A percentile compares a stretch with the other conserved stretches of the same genome.
phyloP scores from a whole-genome alignment of 2,113 vertebrate genomes.

The Hassar affinis region DNA sequence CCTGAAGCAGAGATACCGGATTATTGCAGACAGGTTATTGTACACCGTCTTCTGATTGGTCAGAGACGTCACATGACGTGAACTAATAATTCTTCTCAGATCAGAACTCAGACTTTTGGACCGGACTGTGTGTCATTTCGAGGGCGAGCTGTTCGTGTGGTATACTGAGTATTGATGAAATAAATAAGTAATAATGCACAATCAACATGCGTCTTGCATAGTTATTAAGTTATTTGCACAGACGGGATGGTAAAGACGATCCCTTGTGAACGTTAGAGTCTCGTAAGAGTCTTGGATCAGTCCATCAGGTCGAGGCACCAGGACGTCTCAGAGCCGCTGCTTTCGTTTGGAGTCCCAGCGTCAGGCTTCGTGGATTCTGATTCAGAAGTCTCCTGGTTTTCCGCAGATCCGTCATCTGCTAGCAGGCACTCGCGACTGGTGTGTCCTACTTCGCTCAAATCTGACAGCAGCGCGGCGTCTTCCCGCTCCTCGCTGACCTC shows the following conservation, averaged over 20 bases:
- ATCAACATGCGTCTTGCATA: slow-evolving; percentile 52
- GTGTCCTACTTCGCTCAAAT: slow-evolving; percentile 58
- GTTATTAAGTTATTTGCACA: slow-evolving; percentile 29
- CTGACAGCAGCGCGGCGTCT: slow-evolving; percentile 16
- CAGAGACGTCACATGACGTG: too few relatives aligned
- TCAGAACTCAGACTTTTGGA: not conserved
- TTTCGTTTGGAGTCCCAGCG: slow-evolving; percentile 60
- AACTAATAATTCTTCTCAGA: not conserved
- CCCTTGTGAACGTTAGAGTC: slow-evolving; percentile 11
- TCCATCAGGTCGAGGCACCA: slow-evolving; percentile 74
- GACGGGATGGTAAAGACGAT: not conserved
- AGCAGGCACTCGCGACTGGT: slow-evolving; percentile 72
- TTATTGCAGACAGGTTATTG: too few relatives aligned
- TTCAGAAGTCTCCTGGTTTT: slow-evolving; percentile 60
- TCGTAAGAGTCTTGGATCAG: slow-evolving; percentile 39
- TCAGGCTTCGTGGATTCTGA: slow-evolving; percentile 65
- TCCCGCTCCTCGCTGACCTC: slow-evolving; percentile 27
- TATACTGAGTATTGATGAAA: slow-evolving; percentile 15
- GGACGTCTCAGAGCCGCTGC: slow-evolving; percentile 70
- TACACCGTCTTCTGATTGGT: not conserved
- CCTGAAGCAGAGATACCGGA: not conserved
- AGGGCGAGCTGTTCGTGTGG: slow-evolving; percentile 35
- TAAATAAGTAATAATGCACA: slow-evolving; percentile 40
- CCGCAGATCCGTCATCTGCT: slow-evolving; percentile 60
- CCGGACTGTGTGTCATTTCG: slow-evolving; percentile 2